Evolutionary conservation across 1,140 invertebrate species (phyloP).

Genomic region (Heliconius nattereri): DNA sequence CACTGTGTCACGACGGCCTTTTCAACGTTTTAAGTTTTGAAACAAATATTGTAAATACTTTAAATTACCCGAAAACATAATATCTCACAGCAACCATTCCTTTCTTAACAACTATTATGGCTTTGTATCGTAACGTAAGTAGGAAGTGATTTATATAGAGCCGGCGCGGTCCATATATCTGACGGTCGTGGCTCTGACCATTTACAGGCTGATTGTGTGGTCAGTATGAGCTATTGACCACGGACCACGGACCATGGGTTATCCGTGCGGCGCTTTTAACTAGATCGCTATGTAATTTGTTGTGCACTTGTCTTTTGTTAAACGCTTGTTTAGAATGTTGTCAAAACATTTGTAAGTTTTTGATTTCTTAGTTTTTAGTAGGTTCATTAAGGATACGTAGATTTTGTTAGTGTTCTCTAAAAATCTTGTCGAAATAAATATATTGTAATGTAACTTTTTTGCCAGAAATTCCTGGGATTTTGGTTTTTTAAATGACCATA

Average conservation of each 20-base stretch:
- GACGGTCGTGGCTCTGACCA: conserved; percentile 66
- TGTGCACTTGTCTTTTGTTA: conserved; percentile 14
- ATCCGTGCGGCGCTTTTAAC: conserved; percentile 42
- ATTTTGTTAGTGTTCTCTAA: no score
- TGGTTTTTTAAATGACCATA: no score
- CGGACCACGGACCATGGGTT: conserved; percentile 25
- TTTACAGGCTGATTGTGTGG: conserved; percentile 65
- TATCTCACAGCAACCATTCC: background rate
- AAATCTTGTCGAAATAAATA: no score
- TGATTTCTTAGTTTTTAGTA: no score
- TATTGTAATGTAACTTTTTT: no score
- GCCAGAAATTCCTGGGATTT: no score
- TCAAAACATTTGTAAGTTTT: background rate
- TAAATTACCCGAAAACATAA: background rate
- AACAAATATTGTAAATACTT: no score
- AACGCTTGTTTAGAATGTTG: background rate
- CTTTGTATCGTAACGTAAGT: conserved; percentile 59
- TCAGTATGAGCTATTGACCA: conserved; percentile 55
- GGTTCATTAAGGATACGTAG: no score
- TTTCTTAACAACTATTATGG: conserved; percentile 37
- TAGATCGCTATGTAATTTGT: conserved; percentile 52
- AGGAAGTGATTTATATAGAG: conserved; percentile 77
- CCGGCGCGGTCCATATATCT: conserved; percentile 65
- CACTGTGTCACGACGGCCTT: background rate
- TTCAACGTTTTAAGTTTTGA: no score